These are phyloP conservation scores for Parochlus steinenii DNA, from an alignment of 2,888 invertebrate genomes.

Conservation along the genomic window DNA sequence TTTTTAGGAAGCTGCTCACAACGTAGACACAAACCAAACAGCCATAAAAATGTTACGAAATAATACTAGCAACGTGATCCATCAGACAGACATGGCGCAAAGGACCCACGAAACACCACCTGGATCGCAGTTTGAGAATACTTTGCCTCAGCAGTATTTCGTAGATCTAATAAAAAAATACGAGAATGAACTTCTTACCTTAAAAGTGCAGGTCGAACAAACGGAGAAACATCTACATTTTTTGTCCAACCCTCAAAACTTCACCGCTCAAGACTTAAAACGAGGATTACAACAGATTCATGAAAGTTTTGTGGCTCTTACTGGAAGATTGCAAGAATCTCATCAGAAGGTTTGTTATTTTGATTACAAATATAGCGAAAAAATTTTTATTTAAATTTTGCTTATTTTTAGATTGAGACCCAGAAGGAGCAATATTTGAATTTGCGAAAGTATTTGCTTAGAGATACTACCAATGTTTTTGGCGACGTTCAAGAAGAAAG, in stretches of 20 bases:
- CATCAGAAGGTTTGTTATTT: constrained; percentile 36
- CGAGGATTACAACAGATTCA: constrained; percentile 66
- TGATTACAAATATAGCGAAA: background rate
- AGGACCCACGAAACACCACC: constrained; percentile 60
- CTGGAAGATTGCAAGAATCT: constrained; percentile 69
- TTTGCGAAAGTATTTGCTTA: constrained; percentile 49
- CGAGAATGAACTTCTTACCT: constrained; percentile 48
- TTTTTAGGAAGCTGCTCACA: constrained; percentile 27
- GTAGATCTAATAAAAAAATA: constrained; percentile 49
- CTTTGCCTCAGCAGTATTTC: constrained; percentile 53
- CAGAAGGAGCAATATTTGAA: constrained; percentile 77
- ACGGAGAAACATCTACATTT: constrained; percentile 55
- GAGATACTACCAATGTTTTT: constrained; percentile 65
- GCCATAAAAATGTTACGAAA: constrained; percentile 37
- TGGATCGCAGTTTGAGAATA: constrained; percentile 59
- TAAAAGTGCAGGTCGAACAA: constrained; percentile 53
- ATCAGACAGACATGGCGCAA: constrained; percentile 61
- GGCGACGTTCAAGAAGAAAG: constrained; percentile 27
- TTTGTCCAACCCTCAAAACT: constrained; percentile 41
- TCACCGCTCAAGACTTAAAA: constrained; percentile 60
- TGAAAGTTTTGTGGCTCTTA: constrained; percentile 71
- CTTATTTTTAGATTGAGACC: constrained; percentile 41
- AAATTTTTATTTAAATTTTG: constrained; percentile 8
- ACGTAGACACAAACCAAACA: constrained; percentile 26
- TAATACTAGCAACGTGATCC: constrained; percentile 54